Evolutionary conservation across 2,113 vertebrate species (phyloP).

Genomic region (Meleagris gallopavo): DNA sequence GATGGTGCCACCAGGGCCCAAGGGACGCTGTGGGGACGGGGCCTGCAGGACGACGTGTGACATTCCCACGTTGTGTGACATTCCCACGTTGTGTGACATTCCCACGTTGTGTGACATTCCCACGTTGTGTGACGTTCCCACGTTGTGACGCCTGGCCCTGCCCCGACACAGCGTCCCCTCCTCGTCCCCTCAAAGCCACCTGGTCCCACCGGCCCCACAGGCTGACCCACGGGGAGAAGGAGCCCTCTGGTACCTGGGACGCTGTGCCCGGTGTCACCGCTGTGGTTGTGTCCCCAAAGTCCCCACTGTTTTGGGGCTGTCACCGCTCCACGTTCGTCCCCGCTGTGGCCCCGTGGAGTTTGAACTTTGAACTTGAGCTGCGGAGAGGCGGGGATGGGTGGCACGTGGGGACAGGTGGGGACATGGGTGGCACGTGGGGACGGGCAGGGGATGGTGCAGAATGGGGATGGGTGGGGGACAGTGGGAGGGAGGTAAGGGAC

Average conservation of each 20-base stretch:
- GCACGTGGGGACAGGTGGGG: background rate
- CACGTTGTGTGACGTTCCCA: rapidly evolving
- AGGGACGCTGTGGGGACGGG: rapidly evolving
- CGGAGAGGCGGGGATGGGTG: background rate
- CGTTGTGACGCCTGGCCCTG: background rate
- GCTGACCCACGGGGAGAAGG: too few species aligned
- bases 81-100: too few species aligned
- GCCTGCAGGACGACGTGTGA: background rate
- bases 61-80: too few species aligned
- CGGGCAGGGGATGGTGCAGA: background rate
- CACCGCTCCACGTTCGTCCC: rapidly evolving
- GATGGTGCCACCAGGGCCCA: too few species aligned
- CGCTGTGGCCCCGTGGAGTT: background rate
- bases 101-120: too few species aligned
- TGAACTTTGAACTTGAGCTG: slow-evolving; percentile 46
- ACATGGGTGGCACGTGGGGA: background rate
- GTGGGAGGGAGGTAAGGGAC: too few species aligned
- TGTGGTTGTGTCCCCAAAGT: rapidly evolving
- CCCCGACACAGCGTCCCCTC: background rate
- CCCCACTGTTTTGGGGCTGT: background rate
- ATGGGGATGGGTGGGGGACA: background rate
- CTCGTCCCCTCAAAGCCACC: background rate
- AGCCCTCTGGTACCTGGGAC: background rate
- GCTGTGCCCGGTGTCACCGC: too few species aligned
- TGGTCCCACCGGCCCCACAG: rapidly evolving